These are phyloP conservation scores for Micropterix aruncella DNA, from an alignment of 2,888 invertebrate genomes.

Conservation along the genomic window DNA sequence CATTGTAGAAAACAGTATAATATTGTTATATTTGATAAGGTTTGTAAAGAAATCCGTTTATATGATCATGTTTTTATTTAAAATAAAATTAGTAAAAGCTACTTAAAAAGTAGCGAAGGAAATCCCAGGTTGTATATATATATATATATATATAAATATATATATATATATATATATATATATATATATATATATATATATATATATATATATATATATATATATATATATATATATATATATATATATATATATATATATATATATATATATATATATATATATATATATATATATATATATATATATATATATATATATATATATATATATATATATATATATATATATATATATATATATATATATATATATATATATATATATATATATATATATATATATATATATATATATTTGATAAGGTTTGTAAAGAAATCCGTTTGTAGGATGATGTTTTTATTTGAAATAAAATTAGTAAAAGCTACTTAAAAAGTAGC, in stretches of 20 bases:
- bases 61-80: too few relatives aligned
- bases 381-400: background rate
- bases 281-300: background rate
- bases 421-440: too few relatives aligned
- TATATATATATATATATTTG: too few relatives aligned
- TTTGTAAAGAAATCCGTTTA: too few relatives aligned
- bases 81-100: too few relatives aligned
- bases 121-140: too few relatives aligned
- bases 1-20: too few relatives aligned
- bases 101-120: too few relatives aligned
- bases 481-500: too few relatives aligned
- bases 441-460: too few relatives aligned
- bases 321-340: background rate
- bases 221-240: background rate
- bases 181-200: slow-evolving; percentile 1
- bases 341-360: background rate
- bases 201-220: background rate
- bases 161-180: background rate
- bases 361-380: background rate
- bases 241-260: background rate
- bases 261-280: background rate
- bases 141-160: background rate
- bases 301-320: background rate
- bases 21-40: too few relatives aligned
- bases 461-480: too few relatives aligned